Percentiles rank a stretch among this genome's conserved stretches.
Evolutionary conservation across 2,797 vertebrate genomes (phyloP).

Genomic region (Mormyrus proboscirostris): DNA sequence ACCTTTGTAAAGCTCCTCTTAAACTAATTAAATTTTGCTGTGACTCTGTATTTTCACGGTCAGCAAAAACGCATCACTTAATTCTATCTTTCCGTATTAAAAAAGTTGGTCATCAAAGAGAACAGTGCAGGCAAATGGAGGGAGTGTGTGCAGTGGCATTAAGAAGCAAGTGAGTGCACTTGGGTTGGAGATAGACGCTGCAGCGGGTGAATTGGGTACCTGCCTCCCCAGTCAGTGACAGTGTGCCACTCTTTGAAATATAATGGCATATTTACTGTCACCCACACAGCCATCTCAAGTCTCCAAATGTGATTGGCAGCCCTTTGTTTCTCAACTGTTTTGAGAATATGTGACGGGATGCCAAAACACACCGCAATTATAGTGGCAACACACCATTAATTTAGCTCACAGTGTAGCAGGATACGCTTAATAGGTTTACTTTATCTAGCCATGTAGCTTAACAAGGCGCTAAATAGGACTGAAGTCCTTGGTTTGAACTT

Average conservation of each 20-base stretch:
- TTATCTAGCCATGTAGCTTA: not conserved
- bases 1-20: not conserved
- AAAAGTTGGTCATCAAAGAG: constrained; percentile 18
- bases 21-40: constrained; percentile 24
- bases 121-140: constrained; percentile 1
- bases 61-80: constrained; percentile 18
- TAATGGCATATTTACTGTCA: constrained; percentile 20
- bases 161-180: not conserved
- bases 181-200: not conserved
- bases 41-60: constrained; percentile 18
- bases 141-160: not conserved
- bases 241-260: constrained; percentile 13
- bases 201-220: not conserved
- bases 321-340: not conserved
- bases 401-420: not conserved
- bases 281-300: constrained; percentile 4
- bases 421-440: not conserved
- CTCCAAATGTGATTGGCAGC: not conserved
- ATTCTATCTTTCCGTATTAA: constrained; percentile 17
- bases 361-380: not conserved
- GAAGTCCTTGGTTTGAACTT: not conserved
- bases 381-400: not conserved
- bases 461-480: not conserved
- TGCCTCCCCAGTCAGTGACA: not conserved
- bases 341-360: not conserved